phyloP scores from a whole-genome alignment of 2,888 invertebrate species.

The Acronicta psi region DNA sequence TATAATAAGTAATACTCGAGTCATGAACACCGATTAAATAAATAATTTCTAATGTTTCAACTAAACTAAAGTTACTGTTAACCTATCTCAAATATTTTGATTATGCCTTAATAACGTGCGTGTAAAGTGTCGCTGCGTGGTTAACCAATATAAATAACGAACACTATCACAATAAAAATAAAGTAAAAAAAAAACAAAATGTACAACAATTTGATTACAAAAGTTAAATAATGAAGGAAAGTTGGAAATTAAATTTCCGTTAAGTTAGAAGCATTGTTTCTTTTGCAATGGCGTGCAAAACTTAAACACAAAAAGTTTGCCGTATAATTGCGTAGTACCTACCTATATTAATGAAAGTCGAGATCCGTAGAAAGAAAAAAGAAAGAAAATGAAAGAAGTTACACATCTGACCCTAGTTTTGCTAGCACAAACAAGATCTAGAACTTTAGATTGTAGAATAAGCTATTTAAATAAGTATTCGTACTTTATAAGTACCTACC shows the following conservation, averaged over 20 bases:
- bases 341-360: too few relatives aligned
- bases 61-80: too few relatives aligned
- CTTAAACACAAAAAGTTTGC: background rate
- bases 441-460: too few relatives aligned
- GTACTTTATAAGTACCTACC: too few relatives aligned
- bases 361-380: too few relatives aligned
- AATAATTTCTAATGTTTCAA: too few relatives aligned
- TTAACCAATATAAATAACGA: conserved; percentile 31
- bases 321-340: background rate
- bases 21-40: too few relatives aligned
- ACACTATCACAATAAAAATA: background rate
- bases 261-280: background rate
- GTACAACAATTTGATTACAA: conserved; percentile 8
- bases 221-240: conserved; percentile 4
- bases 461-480: too few relatives aligned
- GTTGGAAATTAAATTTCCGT: conserved; percentile 12
- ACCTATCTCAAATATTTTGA: background rate
- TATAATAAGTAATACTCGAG: too few relatives aligned
- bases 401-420: too few relatives aligned
- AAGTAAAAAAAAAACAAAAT: conserved; percentile 11
- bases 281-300: background rate
- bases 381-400: too few relatives aligned
- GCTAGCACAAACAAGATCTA: too few relatives aligned
- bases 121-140: conserved; percentile 38
- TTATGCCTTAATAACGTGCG: conserved; percentile 24